Percentiles rank a stretch among this genome's conserved stretches.
phyloP scores from a whole-genome alignment of 2,888 invertebrate genomes.

The Antitype chi region DNA sequence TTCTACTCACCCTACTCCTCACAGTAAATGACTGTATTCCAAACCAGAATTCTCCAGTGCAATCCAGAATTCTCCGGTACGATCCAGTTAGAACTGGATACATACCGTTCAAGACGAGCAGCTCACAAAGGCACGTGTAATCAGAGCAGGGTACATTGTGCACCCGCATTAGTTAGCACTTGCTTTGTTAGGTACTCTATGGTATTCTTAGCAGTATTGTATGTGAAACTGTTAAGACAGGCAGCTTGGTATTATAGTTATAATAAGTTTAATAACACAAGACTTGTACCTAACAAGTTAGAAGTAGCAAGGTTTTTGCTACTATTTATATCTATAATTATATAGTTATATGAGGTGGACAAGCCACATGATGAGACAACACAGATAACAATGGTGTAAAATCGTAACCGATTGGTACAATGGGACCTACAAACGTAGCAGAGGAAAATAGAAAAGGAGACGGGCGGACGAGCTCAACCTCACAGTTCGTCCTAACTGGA shows the following conservation, averaged over 20 bases:
- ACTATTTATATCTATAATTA: no score
- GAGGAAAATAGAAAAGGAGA: no score
- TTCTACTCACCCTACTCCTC: background rate
- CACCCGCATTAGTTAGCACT: slow-evolving; percentile 49
- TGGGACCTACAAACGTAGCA: no score
- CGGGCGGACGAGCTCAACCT: no score
- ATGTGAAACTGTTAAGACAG: slow-evolving; percentile 1
- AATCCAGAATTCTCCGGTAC: slow-evolving; percentile 22
- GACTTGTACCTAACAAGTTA: background rate
- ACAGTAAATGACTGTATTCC: slow-evolving; percentile 36
- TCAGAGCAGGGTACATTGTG: slow-evolving; percentile 34
- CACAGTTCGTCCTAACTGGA: no score
- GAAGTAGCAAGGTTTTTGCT: background rate
- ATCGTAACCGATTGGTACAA: no score
- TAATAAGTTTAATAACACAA: no score
- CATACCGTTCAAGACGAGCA: slow-evolving; percentile 22
- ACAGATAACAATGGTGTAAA: no score
- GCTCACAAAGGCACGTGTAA: slow-evolving; percentile 50
- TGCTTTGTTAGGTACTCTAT: slow-evolving; percentile 30
- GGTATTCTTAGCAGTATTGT: slow-evolving; percentile 5
- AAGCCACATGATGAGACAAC: no score
- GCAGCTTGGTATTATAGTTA: slow-evolving; percentile 4
- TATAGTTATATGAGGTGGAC: no score
- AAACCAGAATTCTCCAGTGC: slow-evolving; percentile 19
- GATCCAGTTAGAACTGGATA: slow-evolving; percentile 31